Base-by-base conservation (phyloP, 2,797 vertebrate genomes). In the Hypotaenidia okinawae region DNA sequence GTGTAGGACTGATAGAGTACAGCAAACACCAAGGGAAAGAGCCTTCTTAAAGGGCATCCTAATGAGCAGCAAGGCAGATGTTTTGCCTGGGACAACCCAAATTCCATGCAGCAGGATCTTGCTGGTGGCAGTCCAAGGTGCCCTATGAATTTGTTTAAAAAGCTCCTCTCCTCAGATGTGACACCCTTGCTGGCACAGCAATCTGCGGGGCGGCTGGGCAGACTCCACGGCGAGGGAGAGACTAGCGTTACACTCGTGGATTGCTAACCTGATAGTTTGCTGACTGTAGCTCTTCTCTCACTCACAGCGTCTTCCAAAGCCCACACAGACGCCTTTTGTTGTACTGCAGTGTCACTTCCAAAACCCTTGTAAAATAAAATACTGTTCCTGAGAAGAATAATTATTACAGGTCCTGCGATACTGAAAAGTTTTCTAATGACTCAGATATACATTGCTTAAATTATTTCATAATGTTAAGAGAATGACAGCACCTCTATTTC, bases 191-290 rank as follows among this genome's bases (percentile, higher is more conserved):
- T 82, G 63, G 51, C 11, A 30, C 2, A 47, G 33, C 23, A 41
- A 62, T 24, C 62, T 16, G 7, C 3, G 2, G 13, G 68, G 45
- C 35, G 77, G 35, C 52, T 52, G 76, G 59, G 61, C 43, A 86
- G 62, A 52, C 6, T 43, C 32, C 18, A 14, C 10, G 0, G 0
- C 7, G 14, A 63, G 12, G 16, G 7, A 6, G 8, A 74, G 6
- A 52, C 17, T 11, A 52, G 32, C 0, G 5, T 47, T 47, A 27
- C 1, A 4, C 41, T 18, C 8, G 14, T 33, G 63, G 22, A 13
- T 25, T 52, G 25, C 23, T 57, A 63, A 64, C 39, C 52, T 5
- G 4, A 28, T 11, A 77, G n/a, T 14, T 12, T 61, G 32, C 45
- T 90, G 63, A 59, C n/a, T 9, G 0, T 13, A 35, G 28, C 21